A percentile compares a stretch with the other conserved stretches of the same genome.
Evolutionary conservation across 2,113 vertebrate species (phyloP).

Genomic region (Oncorhynchus clarkii): DNA sequence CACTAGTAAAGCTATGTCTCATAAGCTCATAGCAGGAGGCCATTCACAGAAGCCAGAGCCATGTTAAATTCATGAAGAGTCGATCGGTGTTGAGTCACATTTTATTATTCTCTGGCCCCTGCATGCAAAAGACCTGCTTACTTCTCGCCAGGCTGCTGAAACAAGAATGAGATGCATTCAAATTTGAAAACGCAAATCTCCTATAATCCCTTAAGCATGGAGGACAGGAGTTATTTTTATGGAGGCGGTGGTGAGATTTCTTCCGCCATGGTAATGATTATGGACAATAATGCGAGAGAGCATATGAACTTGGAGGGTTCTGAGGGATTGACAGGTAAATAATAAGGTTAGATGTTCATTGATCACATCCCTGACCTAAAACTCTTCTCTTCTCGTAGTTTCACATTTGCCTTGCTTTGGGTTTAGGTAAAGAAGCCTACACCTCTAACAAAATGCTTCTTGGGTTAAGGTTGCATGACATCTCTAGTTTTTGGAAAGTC

Average conservation of each 20-base stretch:
- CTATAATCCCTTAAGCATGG: background rate
- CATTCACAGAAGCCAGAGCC: conserved; percentile 6
- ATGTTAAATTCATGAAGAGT: conserved; percentile 50
- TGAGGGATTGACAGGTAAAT: background rate
- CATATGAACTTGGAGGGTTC: background rate
- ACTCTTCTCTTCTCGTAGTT: no score
- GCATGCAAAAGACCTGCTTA: conserved; percentile 25
- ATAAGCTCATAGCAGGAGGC: background rate
- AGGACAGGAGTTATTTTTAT: conserved; percentile 17
- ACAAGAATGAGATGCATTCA: conserved; percentile 27
- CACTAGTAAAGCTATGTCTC: background rate
- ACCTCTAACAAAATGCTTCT: no score
- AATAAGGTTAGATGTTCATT: no score
- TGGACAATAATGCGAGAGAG: background rate
- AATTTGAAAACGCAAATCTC: conserved; percentile 42
- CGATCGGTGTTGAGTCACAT: conserved; percentile 27
- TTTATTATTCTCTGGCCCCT: conserved; percentile 14
- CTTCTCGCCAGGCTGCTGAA: conserved; percentile 7
- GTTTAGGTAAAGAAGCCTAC: no score
- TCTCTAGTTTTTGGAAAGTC: no score
- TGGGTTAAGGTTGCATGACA: no score
- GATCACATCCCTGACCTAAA: no score
- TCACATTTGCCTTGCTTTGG: no score
- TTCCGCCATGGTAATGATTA: conserved; percentile 5
- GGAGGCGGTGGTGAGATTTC: background rate